Percentiles rank a stretch among this genome's conserved stretches.
phyloP scores from a whole-genome alignment of 2,797 vertebrate genomes.

The Hippopotamyrus pictus region DNA sequence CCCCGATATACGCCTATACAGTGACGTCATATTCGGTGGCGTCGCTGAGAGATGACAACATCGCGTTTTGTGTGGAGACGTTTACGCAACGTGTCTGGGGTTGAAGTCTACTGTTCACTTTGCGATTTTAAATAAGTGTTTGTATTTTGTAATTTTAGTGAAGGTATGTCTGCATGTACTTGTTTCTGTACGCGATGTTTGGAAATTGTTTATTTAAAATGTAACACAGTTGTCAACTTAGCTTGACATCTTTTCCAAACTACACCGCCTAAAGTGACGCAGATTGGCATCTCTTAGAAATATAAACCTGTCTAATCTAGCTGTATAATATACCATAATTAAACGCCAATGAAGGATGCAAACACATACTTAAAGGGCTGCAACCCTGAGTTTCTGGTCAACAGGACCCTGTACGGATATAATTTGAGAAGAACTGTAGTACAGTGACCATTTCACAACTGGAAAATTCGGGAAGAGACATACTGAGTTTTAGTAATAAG shows the following conservation, averaged over 20 bases:
- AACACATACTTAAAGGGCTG: background rate
- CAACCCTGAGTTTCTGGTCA: background rate
- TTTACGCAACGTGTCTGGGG: background rate
- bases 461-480: background rate
- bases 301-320: background rate
- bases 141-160: background rate
- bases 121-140: background rate
- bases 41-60: background rate
- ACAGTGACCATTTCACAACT: background rate
- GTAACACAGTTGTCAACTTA: background rate
- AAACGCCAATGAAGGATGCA: background rate
- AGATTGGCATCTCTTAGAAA: background rate
- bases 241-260: background rate
- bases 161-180: background rate
- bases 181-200: background rate
- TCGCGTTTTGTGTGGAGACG: background rate
- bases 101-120: background rate
- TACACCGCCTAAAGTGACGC: background rate
- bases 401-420: background rate
- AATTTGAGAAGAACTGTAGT: background rate
- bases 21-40: background rate
- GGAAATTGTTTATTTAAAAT: background rate
- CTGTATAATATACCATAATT: background rate
- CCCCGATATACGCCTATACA: background rate
- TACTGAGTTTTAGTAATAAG: background rate